These are phyloP conservation scores for Xenentodon cancila DNA, from an alignment of 2,797 vertebrate species.

Conservation along the genomic window DNA sequence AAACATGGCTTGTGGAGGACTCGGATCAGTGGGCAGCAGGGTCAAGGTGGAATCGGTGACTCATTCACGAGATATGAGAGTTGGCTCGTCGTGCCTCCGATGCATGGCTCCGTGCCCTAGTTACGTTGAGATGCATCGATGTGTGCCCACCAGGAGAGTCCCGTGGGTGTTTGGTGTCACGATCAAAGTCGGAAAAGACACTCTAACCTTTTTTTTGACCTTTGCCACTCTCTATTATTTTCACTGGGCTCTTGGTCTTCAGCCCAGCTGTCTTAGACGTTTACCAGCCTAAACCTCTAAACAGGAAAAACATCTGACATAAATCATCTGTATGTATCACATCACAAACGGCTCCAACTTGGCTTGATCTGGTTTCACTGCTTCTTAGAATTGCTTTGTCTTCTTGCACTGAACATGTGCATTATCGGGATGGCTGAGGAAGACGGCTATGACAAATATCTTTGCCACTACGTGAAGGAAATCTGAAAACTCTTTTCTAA, in stretches of 20 bases:
- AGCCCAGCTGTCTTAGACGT: constrained; percentile 22
- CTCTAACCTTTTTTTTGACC: constrained; percentile 48
- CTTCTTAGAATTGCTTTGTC: constrained; percentile 14
- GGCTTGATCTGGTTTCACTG: constrained; percentile 6
- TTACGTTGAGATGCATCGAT: constrained; percentile 26
- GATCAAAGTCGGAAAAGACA: constrained; percentile 39
- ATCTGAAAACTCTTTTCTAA: constrained; percentile 27
- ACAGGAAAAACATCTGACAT: constrained; percentile 30
- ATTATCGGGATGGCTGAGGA: constrained; percentile 37
- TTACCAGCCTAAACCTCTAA: constrained; percentile 21
- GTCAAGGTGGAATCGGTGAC: constrained; percentile 43
- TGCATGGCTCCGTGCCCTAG: constrained; percentile 41
- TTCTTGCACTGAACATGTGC: constrained; percentile 33
- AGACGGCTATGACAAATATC: constrained; percentile 39
- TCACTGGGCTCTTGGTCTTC: constrained; percentile 41
- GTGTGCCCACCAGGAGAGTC: constrained; percentile 23
- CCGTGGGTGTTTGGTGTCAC: constrained; percentile 31
- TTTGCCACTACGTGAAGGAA: constrained; percentile 41
- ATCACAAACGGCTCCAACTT: constrained; percentile 13
- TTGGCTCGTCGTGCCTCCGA: constrained; percentile 6
- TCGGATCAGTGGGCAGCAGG: constrained; percentile 31
- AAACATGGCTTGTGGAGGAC: constrained; percentile 7
- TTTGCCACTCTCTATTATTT: constrained; percentile 25
- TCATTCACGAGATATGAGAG: constrained; percentile 8
- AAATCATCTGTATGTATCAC: constrained; percentile 28